These are phyloP conservation scores for Acanthosepion lycidas DNA, from an alignment of 2,888 invertebrate species.

Conservation along the genomic window DNA sequence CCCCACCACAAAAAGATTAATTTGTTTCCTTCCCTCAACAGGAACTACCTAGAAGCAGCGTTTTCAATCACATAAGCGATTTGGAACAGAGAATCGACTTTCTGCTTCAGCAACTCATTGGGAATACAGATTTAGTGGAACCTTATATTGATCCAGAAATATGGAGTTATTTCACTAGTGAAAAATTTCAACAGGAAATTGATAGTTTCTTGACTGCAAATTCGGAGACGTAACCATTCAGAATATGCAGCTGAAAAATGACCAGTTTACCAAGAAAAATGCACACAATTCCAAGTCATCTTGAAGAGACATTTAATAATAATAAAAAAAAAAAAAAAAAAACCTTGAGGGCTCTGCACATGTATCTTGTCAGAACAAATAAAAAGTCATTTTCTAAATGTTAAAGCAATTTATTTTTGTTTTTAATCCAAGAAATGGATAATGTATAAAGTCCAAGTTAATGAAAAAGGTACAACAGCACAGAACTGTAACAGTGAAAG, in stretches of 20 bases:
- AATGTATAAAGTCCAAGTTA: not conserved
- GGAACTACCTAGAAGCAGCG: not conserved
- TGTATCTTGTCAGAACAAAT: not conserved
- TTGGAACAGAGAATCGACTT: not conserved
- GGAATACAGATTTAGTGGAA: not conserved
- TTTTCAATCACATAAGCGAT: not conserved
- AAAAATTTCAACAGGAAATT: not conserved
- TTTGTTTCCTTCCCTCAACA: not conserved
- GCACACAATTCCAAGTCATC: not conserved
- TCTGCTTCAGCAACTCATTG: not conserved
- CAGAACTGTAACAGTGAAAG: not conserved
- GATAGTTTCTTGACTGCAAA: not conserved
- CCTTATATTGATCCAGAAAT: constrained; percentile 37
- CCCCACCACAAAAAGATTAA: no score
- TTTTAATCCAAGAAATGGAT: not conserved
- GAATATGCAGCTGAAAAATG: not conserved
- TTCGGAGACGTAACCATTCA: not conserved
- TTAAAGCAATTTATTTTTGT: not conserved
- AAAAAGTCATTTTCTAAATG: not conserved
- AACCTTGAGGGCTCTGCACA: not conserved
- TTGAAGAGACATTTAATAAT: no score
- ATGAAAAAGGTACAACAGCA: not conserved
- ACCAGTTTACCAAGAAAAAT: not conserved
- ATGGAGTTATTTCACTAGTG: not conserved
- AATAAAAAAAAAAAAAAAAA: no score